Evolutionary conservation across 2,797 vertebrate genomes (phyloP).

Genomic region (Perodicticus potto): DNA sequence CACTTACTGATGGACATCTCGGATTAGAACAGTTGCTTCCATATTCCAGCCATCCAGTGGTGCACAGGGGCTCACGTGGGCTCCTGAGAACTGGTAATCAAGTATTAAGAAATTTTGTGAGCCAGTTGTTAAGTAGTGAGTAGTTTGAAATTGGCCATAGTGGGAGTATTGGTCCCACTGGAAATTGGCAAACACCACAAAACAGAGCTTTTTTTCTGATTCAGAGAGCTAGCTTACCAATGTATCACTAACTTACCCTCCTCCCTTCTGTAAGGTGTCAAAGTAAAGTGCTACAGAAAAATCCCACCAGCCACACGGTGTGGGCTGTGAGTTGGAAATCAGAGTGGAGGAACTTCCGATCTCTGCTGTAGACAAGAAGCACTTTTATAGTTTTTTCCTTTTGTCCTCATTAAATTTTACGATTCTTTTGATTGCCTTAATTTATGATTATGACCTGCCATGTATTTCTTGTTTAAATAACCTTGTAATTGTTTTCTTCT

Average conservation of each 20-base stretch:
- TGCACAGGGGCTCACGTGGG: not conserved
- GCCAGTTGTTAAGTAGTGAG: not conserved
- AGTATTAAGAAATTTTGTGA: constrained; percentile 1
- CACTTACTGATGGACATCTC: not conserved
- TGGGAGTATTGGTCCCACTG: constrained; percentile 19
- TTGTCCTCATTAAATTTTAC: constrained; percentile 65
- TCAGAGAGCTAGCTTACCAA: not conserved
- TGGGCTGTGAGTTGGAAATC: not conserved
- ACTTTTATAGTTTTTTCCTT: constrained; percentile 7
- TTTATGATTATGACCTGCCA: constrained; percentile 58
- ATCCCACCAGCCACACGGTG: not conserved
- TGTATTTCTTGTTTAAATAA: constrained; percentile 71
- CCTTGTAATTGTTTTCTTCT: constrained; percentile 55
- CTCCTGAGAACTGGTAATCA: not conserved
- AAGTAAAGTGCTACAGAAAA: not conserved
- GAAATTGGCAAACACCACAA: constrained; percentile 5
- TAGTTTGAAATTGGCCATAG: constrained; percentile 10
- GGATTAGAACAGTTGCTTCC: not conserved
- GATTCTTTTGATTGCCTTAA: constrained; percentile 63
- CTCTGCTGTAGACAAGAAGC: constrained; percentile 20
- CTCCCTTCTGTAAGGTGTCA: not conserved
- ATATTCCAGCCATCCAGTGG: not conserved
- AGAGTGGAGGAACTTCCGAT: not conserved
- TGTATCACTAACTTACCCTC: not conserved
- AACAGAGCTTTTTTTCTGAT: not conserved